These are phyloP conservation scores for Ophonus ardosiacus DNA, from an alignment of 2,888 invertebrate species.

Conservation along the genomic window DNA sequence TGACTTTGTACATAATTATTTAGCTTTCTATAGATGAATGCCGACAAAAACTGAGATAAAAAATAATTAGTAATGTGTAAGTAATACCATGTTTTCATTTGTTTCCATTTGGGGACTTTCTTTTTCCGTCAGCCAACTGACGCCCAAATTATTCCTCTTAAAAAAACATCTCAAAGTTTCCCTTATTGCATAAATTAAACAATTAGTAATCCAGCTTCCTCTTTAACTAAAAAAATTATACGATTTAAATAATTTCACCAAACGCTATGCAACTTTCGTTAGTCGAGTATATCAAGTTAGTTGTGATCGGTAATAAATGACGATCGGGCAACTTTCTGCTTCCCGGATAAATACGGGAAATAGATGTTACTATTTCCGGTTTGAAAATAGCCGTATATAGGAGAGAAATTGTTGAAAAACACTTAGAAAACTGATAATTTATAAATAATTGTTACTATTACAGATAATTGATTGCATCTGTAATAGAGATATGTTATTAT, in stretches of 20 bases:
- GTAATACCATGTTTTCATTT: neutral
- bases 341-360: slow-evolving; percentile 24
- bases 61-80: neutral
- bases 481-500: neutral
- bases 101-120: neutral
- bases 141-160: neutral
- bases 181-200: neutral
- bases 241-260: neutral
- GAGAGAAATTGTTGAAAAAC: neutral
- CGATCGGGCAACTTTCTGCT: slow-evolving; percentile 24
- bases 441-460: too few species aligned
- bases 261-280: neutral
- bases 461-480: neutral
- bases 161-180: neutral
- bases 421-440: too few species aligned
- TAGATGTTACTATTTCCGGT: slow-evolving; percentile 14
- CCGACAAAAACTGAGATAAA: neutral
- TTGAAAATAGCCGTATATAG: neutral
- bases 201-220: neutral
- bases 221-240: neutral
- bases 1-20: neutral
- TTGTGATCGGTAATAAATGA: neutral
- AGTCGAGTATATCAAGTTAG: neutral
- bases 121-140: neutral
- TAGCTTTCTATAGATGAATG: neutral